A percentile compares a stretch with the other conserved stretches of the same genome.
These are phyloP conservation scores for Sibirionetta formosa DNA, from an alignment of 2,797 vertebrate species.

Conservation along the genomic window DNA sequence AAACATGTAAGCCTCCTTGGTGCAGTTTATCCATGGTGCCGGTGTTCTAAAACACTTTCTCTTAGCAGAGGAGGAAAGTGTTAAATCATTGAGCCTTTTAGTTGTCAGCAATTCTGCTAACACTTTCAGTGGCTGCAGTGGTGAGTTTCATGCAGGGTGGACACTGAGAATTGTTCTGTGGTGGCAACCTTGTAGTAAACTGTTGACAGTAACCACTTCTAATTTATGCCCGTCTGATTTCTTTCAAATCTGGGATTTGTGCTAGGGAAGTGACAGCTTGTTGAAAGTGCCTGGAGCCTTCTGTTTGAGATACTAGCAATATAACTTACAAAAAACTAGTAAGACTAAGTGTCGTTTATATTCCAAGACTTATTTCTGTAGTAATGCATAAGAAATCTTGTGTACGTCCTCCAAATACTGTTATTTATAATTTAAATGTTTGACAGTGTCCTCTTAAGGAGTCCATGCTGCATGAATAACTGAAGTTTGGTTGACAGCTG, in stretches of 20 bases:
- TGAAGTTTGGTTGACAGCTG: neutral
- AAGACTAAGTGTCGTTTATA: neutral
- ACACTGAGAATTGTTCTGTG: neutral
- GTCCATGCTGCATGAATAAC: neutral
- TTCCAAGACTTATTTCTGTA: neutral
- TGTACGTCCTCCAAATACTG: neutral
- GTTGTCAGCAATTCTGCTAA: neutral
- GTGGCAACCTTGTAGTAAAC: neutral
- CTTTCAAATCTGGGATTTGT: neutral
- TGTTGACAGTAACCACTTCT: neutral
- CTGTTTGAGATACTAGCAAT: neutral
- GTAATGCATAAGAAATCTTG: neutral
- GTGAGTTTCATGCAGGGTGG: neutral
- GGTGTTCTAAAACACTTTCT: neutral
- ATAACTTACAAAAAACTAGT: neutral
- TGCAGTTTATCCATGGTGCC: neutral
- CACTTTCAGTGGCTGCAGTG: neutral
- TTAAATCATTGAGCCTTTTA: neutral
- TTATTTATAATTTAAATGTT: neutral
- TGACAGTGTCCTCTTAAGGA: neutral
- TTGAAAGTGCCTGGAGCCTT: neutral
- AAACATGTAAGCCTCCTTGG: neutral
- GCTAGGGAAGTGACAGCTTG: neutral
- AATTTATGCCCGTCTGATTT: neutral
- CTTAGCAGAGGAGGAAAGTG: fast-evolving